phyloP scores from a whole-genome alignment of 2,113 vertebrate genomes.

The Nothoprocta pentlandii region DNA sequence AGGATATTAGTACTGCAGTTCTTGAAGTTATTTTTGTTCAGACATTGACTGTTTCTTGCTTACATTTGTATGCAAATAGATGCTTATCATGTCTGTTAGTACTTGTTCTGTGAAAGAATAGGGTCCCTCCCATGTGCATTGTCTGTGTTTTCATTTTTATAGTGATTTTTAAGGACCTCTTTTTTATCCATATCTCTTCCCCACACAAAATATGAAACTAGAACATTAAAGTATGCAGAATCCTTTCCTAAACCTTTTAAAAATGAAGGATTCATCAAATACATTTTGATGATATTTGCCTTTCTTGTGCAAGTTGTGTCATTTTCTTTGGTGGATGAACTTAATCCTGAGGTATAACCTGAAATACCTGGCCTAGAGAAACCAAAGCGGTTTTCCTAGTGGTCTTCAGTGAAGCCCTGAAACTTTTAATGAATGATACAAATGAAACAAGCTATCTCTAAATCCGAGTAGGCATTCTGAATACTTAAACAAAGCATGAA shows the following conservation, averaged over 20 bases:
- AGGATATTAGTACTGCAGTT: neutral
- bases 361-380: neutral
- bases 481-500: neutral
- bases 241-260: neutral
- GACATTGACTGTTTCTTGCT: neutral
- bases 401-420: neutral
- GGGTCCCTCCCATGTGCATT: neutral
- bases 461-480: neutral
- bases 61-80: neutral
- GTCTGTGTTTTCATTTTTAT: neutral
- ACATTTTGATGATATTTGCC: neutral
- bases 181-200: neutral
- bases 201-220: fast-evolving
- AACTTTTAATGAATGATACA: neutral
- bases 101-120: neutral
- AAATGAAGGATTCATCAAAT: neutral
- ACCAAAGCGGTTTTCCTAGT: neutral
- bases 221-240: neutral
- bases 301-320: neutral
- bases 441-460: neutral
- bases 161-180: neutral
- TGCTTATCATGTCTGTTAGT: neutral
- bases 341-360: neutral
- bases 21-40: neutral
- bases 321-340: neutral